A percentile compares a stretch with the other conserved stretches of the same genome.
Evolutionary conservation across 2,888 invertebrate species (phyloP).

Genomic region (Caenorhabditis sp.): DNA sequence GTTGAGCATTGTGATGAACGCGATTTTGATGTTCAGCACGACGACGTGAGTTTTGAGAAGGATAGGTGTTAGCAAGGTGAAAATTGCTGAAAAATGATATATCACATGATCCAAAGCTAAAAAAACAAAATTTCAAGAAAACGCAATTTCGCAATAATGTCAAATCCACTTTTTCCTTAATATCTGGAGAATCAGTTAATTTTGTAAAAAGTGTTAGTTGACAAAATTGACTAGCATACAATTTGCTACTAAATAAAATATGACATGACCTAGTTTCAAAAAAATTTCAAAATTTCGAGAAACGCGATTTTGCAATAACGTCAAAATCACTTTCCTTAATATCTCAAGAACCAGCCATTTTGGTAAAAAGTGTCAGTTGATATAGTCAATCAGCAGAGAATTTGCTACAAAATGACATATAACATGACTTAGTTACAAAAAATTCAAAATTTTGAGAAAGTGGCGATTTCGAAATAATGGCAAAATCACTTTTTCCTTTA

Average conservation of each 20-base stretch:
- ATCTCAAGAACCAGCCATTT: neutral
- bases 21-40: slow-evolving; percentile 31
- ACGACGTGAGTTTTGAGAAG: slow-evolving; percentile 28
- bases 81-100: neutral
- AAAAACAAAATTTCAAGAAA: neutral
- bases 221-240: slow-evolving; percentile 8
- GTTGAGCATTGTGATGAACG: slow-evolving; percentile 31
- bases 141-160: neutral
- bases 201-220: neutral
- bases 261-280: neutral
- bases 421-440: neutral
- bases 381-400: slow-evolving; percentile 6
- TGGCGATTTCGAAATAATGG: too few species aligned
- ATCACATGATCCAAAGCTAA: too few species aligned
- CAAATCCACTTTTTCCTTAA: neutral
- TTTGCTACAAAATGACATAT: neutral
- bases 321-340: neutral
- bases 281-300: too few species aligned
- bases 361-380: neutral
- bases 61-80: neutral
- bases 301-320: too few species aligned
- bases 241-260: neutral
- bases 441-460: neutral
- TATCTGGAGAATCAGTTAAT: neutral
- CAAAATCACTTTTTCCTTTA: neutral